Percentiles rank a stretch among this genome's conserved stretches.
These are phyloP conservation scores for Erythrocercus mccallii DNA, from an alignment of 2,113 vertebrate genomes.

Conservation along the genomic window DNA sequence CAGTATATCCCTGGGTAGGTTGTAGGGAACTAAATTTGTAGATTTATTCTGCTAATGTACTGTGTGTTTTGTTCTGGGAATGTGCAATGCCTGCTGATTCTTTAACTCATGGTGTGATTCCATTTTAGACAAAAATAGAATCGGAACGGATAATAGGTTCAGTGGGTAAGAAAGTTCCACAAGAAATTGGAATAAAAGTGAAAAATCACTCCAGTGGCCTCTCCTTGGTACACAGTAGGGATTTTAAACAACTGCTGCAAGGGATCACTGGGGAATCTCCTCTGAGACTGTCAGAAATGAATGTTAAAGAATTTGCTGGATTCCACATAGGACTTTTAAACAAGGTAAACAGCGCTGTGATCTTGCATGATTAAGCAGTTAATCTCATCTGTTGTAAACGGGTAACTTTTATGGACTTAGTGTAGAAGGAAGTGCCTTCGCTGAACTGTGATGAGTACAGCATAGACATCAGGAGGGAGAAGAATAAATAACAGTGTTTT, in stretches of 20 bases:
- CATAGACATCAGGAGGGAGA: not conserved
- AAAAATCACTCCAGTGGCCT: constrained; percentile 86
- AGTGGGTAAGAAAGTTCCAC: constrained; percentile 88
- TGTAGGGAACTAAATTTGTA: constrained; percentile 25
- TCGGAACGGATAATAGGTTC: constrained; percentile 86
- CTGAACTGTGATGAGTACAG: not conserved
- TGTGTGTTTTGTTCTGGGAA: constrained; percentile 47
- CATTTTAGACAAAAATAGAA: constrained; percentile 84
- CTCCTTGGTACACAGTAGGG: constrained; percentile 76
- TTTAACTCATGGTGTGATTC: constrained; percentile 69
- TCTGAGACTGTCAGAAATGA: constrained; percentile 77
- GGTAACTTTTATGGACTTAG: not conserved
- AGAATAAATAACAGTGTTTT: not conserved
- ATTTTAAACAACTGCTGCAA: constrained; percentile 84
- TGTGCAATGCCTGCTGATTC: constrained; percentile 28
- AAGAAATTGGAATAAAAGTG: constrained; percentile 83
- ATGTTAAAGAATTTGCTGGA: constrained; percentile 83
- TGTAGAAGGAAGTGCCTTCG: not conserved
- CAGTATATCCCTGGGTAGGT: constrained; percentile 23
- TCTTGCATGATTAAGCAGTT: not conserved
- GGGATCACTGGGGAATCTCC: constrained; percentile 79
- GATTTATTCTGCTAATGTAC: constrained; percentile 39
- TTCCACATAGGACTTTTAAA: constrained; percentile 86
- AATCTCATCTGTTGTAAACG: not conserved
- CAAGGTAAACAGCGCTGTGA: constrained; percentile 73